These are phyloP conservation scores for Sebastes matsubarae DNA, from an alignment of 2,797 vertebrate genomes.

Conservation along the genomic window DNA sequence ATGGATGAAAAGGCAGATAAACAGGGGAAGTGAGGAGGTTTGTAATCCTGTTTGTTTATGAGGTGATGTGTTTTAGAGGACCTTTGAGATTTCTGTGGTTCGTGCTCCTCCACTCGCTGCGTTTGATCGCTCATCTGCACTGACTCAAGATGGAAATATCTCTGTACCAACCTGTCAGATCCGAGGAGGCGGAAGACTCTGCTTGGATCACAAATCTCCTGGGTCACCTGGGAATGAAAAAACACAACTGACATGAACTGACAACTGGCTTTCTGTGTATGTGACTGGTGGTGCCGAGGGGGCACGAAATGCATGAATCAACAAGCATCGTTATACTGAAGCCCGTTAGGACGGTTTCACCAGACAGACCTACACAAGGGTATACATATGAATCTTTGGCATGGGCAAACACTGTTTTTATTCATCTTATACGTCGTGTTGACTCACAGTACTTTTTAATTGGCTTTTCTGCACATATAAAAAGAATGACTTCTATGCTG, in stretches of 20 bases:
- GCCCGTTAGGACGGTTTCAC: background rate
- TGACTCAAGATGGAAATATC: background rate
- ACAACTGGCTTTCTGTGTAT: background rate
- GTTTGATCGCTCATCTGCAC: background rate
- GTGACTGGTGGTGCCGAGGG: background rate
- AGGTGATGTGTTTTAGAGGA: background rate
- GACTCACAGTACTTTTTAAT: background rate
- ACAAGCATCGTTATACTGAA: background rate
- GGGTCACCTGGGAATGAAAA: constrained; percentile 79
- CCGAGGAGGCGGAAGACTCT: constrained; percentile 86
- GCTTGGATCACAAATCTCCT: constrained; percentile 87
- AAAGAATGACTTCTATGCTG: background rate
- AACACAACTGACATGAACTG: background rate
- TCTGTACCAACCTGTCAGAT: constrained; percentile 84
- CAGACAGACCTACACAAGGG: background rate
- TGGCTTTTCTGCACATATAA: background rate
- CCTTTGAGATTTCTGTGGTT: background rate
- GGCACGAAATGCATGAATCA: background rate
- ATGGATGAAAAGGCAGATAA: background rate
- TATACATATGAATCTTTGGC: background rate
- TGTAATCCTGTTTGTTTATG: background rate
- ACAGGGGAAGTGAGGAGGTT: background rate
- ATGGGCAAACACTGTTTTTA: background rate
- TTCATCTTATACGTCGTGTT: background rate
- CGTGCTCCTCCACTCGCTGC: background rate